These are phyloP conservation scores for Drosophila formosana DNA, from an alignment of 2,888 invertebrate genomes.

Conservation along the genomic window DNA sequence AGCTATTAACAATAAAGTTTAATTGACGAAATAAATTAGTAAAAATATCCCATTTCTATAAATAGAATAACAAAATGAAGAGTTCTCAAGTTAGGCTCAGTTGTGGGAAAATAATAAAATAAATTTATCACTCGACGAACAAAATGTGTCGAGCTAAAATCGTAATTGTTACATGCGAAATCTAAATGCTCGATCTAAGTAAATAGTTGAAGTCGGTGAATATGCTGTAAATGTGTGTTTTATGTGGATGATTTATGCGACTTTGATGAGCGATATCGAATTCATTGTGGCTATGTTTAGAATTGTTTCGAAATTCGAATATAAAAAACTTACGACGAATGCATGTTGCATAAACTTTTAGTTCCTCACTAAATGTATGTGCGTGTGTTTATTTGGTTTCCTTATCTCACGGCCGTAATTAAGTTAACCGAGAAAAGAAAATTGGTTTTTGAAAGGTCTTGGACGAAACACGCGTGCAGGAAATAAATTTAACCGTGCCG, in stretches of 20 bases:
- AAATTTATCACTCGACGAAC: background rate
- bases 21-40: no score
- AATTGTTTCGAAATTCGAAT: background rate
- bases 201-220: background rate
- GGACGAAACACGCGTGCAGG: conserved; percentile 8
- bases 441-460: conserved; percentile 1
- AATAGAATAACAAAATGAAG: no score
- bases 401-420: conserved; percentile 17
- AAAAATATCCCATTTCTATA: no score
- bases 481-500: conserved; percentile 10
- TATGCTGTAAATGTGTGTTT: conserved; percentile 1
- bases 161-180: background rate
- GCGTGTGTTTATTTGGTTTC: background rate
- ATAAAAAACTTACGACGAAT: conserved; percentile 62
- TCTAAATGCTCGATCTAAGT: background rate
- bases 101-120: background rate
- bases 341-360: conserved; percentile 51
- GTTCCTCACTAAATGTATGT: background rate
- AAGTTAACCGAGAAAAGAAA: background rate
- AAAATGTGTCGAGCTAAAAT: background rate
- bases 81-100: background rate
- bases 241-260: background rate
- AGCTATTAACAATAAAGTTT: no score
- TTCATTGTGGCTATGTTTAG: background rate
- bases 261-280: conserved; percentile 2